Percentiles rank a stretch among this genome's conserved stretches.
Conservation (phyloP, 2,113 vertebrate genomes). For the Uropsilus gracilis region DNA sequence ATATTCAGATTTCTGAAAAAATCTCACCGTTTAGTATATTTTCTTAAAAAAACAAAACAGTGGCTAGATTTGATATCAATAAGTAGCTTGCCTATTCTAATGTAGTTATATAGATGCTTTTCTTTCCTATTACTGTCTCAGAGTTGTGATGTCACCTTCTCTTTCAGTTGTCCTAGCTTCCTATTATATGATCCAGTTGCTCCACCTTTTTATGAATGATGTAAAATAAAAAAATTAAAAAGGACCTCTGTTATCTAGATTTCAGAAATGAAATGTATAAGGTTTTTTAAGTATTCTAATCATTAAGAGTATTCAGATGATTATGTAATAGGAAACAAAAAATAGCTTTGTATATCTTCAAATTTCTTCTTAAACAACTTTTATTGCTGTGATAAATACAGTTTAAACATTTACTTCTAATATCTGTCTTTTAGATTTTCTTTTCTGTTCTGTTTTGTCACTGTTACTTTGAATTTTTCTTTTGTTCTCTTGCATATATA, state of each 20-base stretch:
- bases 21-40: not conserved
- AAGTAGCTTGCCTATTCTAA: not conserved
- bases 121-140: not conserved
- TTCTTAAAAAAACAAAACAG: conserved; percentile 10
- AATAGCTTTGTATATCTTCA: not conserved
- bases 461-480: conserved; percentile 22
- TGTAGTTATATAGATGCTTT: not conserved
- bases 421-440: conserved; percentile 8
- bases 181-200: not conserved
- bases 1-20: conserved; percentile 10
- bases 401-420: conserved; percentile 5
- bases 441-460: conserved; percentile 42
- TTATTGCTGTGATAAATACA: not conserved
- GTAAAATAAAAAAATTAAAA: not conserved
- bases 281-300: not conserved
- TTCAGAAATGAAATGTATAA: not conserved
- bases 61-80: not conserved
- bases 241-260: not conserved
- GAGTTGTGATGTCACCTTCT: not conserved
- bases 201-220: not conserved
- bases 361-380: conserved; percentile 19
- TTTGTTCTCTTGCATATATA: conserved; percentile 36
- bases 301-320: not conserved
- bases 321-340: not conserved
- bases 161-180: not conserved